A percentile compares a stretch with the other conserved stretches of the same genome.
phyloP scores from a whole-genome alignment of 2,888 invertebrate species.

The Strigamia transsilvanica region DNA sequence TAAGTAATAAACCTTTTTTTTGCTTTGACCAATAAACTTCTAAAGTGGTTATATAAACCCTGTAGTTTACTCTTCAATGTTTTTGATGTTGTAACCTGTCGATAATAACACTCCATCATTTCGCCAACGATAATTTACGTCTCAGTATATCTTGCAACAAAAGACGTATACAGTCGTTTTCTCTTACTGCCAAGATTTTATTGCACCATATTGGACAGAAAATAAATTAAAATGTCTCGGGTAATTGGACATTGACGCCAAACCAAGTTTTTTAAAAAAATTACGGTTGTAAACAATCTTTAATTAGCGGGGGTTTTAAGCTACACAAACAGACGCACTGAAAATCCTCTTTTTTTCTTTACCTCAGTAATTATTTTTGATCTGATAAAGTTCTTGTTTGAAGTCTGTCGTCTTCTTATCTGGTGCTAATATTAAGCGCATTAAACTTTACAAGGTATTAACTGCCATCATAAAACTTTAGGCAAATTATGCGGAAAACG shows the following conservation, averaged over 20 bases:
- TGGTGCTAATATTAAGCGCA: slow-evolving; percentile 29
- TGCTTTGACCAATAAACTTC: background rate
- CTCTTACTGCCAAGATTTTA: background rate
- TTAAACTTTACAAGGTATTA: slow-evolving; percentile 45
- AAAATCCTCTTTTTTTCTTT: background rate
- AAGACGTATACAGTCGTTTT: slow-evolving; percentile 18
- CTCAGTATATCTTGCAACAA: slow-evolving; percentile 2
- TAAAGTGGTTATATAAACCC: slow-evolving; percentile 35
- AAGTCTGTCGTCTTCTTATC: slow-evolving; percentile 36
- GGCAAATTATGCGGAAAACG: slow-evolving; percentile 4
- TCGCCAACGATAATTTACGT: slow-evolving; percentile 38
- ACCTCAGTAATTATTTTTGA: background rate
- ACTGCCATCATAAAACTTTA: slow-evolving; percentile 2
- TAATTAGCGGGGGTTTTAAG: background rate
- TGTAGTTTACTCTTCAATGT: slow-evolving; percentile 31
- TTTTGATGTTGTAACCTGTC: slow-evolving; percentile 32
- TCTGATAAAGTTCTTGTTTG: slow-evolving; percentile 47
- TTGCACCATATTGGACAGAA: background rate
- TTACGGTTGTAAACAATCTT: slow-evolving; percentile 8
- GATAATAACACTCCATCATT: slow-evolving; percentile 45
- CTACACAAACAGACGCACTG: background rate
- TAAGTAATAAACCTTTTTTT: background rate
- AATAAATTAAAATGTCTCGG: slow-evolving; percentile 3
- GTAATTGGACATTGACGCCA: background rate
- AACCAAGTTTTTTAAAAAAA: background rate